These are phyloP conservation scores for Irena cyanogastra DNA, from an alignment of 2,113 vertebrate species.

Conservation along the genomic window DNA sequence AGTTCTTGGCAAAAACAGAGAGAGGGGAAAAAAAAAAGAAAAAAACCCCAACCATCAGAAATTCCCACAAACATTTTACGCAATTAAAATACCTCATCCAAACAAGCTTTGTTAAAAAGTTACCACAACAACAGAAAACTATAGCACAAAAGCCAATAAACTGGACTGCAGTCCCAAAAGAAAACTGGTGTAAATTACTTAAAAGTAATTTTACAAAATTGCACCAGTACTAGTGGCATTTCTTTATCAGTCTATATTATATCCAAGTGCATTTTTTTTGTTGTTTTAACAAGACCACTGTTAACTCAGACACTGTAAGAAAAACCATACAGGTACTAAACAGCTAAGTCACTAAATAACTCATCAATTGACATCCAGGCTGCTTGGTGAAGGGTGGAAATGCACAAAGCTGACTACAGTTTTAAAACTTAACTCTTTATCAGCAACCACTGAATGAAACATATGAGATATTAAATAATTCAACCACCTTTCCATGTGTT, in stretches of 20 bases:
- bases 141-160: background rate
- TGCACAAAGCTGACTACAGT: fast-evolving
- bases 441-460: background rate
- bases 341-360: background rate
- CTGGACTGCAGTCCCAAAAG: background rate
- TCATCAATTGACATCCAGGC: background rate
- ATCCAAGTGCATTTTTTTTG: background rate
- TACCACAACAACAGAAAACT: background rate
- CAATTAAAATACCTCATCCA: background rate
- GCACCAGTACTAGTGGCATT: background rate
- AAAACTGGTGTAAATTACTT: background rate
- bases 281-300: background rate
- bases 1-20: background rate
- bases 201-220: background rate
- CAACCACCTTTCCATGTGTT: background rate
- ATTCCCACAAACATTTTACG: background rate
- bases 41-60: background rate
- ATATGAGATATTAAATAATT: background rate
- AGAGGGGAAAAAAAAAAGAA: fast-evolving
- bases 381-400: background rate
- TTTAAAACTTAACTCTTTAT: background rate
- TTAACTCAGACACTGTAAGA: background rate
- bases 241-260: background rate
- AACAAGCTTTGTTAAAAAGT: background rate
- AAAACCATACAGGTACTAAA: background rate